Evolutionary conservation across 2,113 vertebrate genomes (phyloP).

Genomic region (Pedionomus torquatus): DNA sequence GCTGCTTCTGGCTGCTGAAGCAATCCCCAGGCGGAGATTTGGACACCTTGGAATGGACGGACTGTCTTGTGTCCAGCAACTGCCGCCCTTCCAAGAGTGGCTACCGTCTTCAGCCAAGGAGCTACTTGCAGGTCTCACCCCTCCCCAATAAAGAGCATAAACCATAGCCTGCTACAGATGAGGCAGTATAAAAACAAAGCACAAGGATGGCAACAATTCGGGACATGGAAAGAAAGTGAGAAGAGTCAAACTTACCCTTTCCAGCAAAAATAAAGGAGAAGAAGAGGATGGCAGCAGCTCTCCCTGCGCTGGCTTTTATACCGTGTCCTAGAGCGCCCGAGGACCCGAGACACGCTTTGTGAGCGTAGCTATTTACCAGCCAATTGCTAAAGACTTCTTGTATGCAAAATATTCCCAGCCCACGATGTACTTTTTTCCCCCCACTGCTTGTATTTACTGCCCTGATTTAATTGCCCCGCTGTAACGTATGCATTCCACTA

Average conservation of each 20-base stretch:
- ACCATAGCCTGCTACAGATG: neutral
- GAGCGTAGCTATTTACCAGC: neutral
- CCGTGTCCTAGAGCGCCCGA: neutral
- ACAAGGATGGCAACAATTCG: neutral
- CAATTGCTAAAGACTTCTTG: neutral
- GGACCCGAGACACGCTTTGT: neutral
- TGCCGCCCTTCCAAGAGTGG: neutral
- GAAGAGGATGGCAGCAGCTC: neutral
- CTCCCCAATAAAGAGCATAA: neutral
- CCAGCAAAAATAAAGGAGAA: neutral
- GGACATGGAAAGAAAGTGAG: neutral
- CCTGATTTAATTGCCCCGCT: neutral
- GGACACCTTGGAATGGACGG: accelerated
- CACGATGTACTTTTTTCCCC: neutral
- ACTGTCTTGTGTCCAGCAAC: neutral
- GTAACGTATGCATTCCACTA: neutral
- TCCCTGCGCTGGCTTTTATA: slow-evolving; percentile 19
- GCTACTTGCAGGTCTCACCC: neutral
- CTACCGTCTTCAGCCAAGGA: neutral
- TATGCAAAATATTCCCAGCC: slow-evolving; percentile 26
- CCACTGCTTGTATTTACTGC: neutral
- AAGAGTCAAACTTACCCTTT: slow-evolving; percentile 15
- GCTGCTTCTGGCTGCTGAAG: neutral
- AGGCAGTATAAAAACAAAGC: neutral
- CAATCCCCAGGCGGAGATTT: too few relatives aligned